Conservation (phyloP, 2,113 vertebrate genomes). For the Microtus richardsoni region DNA sequence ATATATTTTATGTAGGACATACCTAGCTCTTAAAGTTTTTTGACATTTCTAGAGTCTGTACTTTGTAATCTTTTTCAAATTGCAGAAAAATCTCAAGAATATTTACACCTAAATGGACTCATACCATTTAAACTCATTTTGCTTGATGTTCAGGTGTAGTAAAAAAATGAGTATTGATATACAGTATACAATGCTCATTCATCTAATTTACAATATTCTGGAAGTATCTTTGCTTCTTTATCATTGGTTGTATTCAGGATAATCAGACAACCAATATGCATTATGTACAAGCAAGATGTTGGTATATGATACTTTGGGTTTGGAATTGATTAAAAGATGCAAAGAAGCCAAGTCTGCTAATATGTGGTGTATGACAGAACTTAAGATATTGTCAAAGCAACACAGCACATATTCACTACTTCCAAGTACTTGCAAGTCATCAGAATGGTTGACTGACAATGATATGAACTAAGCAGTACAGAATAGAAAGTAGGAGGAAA, state of each 20-base stretch:
- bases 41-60: neutral
- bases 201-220: neutral
- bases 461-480: neutral
- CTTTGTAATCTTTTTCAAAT: neutral
- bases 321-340: slow-evolving; percentile 7
- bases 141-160: neutral
- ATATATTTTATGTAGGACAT: neutral
- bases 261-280: neutral
- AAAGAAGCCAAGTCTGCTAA: neutral
- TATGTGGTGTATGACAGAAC: neutral
- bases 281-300: neutral
- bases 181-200: neutral
- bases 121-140: neutral
- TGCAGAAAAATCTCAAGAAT: neutral
- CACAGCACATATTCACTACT: neutral
- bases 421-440: neutral
- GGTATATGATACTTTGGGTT: neutral
- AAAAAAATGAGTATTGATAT: neutral
- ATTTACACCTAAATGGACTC: neutral
- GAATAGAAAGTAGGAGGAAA: neutral
- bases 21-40: neutral
- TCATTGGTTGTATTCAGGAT: neutral
- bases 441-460: neutral
- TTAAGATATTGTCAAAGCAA: neutral
- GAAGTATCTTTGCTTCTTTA: neutral